Percentiles rank a stretch among this genome's conserved stretches.
Evolutionary conservation across 2,797 vertebrate species (phyloP).

Genomic region (Pseudochirops cupreus): DNA sequence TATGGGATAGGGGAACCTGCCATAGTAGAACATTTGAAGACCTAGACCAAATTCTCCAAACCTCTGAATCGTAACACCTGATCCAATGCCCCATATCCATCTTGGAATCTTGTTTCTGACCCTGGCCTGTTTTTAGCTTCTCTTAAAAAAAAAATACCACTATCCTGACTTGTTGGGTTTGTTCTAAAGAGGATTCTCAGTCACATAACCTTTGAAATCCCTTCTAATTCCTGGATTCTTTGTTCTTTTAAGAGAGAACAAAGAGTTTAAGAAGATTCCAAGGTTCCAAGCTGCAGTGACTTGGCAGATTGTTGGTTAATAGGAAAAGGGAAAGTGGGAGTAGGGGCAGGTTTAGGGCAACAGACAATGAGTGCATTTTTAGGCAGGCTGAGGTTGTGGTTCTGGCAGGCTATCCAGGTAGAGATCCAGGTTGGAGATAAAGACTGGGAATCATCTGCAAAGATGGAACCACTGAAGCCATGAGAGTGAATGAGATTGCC

Average conservation of each 20-base stretch:
- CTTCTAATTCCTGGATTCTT: background rate
- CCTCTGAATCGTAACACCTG: background rate
- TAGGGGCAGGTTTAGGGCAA: background rate
- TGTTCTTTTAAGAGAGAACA: background rate
- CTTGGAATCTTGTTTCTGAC: background rate
- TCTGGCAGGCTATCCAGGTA: background rate
- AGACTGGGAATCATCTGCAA: background rate
- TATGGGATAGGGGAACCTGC: background rate
- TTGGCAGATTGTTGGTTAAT: background rate
- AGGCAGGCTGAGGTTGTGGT: background rate
- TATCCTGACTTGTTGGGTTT: background rate
- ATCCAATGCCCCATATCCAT: background rate
- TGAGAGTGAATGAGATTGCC: background rate
- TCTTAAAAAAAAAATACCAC: background rate
- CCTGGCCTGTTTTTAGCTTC: background rate
- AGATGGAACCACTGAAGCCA: background rate
- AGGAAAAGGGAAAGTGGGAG: background rate
- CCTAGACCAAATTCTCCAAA: background rate
- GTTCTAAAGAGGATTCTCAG: background rate
- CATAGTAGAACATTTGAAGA: background rate
- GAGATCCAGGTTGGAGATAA: background rate
- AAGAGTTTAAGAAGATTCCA: background rate
- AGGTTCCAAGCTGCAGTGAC: background rate
- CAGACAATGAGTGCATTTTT: background rate
- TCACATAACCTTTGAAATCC: background rate